Evolutionary conservation across 1,140 invertebrate species (phyloP).

Genomic region (Drosophila nebulosa): DNA sequence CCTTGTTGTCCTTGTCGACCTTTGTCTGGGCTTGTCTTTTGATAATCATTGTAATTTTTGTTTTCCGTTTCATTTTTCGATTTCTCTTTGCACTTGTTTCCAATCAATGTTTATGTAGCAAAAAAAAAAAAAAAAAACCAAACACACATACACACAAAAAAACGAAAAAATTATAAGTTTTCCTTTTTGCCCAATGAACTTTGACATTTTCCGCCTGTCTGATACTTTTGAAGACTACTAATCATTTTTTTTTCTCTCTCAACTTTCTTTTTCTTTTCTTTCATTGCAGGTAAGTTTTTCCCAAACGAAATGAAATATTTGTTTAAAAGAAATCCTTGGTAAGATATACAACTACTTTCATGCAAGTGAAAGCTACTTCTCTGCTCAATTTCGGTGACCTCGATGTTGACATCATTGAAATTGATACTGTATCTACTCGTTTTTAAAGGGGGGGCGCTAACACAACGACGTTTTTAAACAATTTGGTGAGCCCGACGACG

Average conservation of each 20-base stretch:
- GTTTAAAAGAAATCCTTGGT: neutral
- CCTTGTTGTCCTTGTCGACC: slow-evolving; percentile 6
- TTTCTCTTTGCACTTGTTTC: slow-evolving; percentile 12
- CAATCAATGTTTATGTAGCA: slow-evolving; percentile 37
- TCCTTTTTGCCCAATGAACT: slow-evolving; percentile 41
- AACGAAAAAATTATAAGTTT: slow-evolving; percentile 54
- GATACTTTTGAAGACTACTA: slow-evolving; percentile 6
- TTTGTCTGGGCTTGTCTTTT: slow-evolving; percentile 9
- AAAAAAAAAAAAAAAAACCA: neutral
- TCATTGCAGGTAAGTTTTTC: slow-evolving; percentile 7
- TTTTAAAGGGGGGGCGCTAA: too few species aligned
- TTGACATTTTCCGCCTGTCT: slow-evolving; percentile 43
- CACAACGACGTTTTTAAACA: too few species aligned
- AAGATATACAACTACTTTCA: neutral
- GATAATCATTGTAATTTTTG: slow-evolving; percentile 55
- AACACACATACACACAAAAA: neutral
- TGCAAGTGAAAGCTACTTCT: neutral
- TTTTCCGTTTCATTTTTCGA: slow-evolving; percentile 21
- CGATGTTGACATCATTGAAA: too few species aligned
- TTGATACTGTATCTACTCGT: too few species aligned
- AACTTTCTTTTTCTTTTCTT: slow-evolving; percentile 7
- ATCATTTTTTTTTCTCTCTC: slow-evolving; percentile 16
- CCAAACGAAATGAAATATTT: slow-evolving; percentile 6
- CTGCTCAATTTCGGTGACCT: neutral
- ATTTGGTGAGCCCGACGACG: too few species aligned